Base-by-base conservation (phyloP, 2,888 invertebrate genomes). In the Candidula unifasciata region DNA sequence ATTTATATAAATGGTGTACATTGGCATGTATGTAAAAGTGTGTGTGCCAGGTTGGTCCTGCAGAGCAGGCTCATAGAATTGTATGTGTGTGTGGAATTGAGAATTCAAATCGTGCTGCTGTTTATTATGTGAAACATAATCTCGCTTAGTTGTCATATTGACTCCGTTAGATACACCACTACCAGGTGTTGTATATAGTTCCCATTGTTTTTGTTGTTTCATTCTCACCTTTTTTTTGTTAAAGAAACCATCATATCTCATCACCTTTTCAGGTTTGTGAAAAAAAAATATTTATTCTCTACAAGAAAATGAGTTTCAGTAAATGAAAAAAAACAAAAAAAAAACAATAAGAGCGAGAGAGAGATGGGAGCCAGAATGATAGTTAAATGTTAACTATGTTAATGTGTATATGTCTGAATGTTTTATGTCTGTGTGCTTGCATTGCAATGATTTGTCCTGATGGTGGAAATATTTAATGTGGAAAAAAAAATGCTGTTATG, bases 271-370 rank as follows among this genome's bases (percentile, higher is more conserved):
- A 78, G 35, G 64, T 66, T 78, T 64, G 78, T 78, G 64, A 37
- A 64, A 78, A 64, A 35, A 37, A 64, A 78, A 64, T 78, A 74
- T 74, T 74, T 74, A 74, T 74, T 74, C 74, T 74, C 54, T 30
- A 54, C 30, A 30, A 30, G 54, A 74, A 74, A 74, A 30, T 5
- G 52, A 74, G 54, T 30, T 54, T 18, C 24, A 71, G n/a, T 24
- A 74, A 54, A 30, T 30, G 3, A 18, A 30, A 54, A 73, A 73
- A 44, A 73, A 73, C 37, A 73, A 44, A 10, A 44, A 27, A 73
- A 74, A 10, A 52, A n/a, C 24, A n/a, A 74, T 24, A n/a, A 13
- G 3, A 21, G 21, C 10, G 18, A 54, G 18, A 33, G 6, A 27
- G 44, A 3, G 24, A 13, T 16, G 24, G 30, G 18, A 64, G 60